Base-by-base conservation (phyloP, 2,113 vertebrate genomes). In the Lamprotornis superbus region DNA sequence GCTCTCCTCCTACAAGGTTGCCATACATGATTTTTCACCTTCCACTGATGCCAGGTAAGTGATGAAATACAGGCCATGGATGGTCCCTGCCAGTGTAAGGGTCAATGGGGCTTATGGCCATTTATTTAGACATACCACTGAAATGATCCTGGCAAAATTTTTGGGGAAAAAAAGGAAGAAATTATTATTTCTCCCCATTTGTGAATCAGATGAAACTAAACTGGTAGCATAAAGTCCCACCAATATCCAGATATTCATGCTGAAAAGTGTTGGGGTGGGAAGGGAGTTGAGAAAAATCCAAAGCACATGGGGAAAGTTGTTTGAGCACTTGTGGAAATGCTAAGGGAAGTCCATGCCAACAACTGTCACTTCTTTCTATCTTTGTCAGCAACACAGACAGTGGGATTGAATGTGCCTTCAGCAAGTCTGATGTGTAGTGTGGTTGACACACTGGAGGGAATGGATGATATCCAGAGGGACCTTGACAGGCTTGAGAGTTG, bases 21-120 rank as follows among this genome's bases (percentile, higher is more conserved):
- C 37, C 13, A 30, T 1, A 1, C 2, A 0, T 46, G 19, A 7
- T 23, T 46, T 4, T 57, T 70, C 4, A 10, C 70, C 33, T 77
- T 39, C 31, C 31, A 30, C n/a, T 61, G 42, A 37, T 35, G 35
- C 7, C 14, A 46, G 8, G 13, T 1, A 57, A 9, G 17, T 40
- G 19, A 37, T n/a, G 12, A 24, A 20, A 39, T 22, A 22, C 15
- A 50, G 39, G 18, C 8, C 37, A 55, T 9, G 10, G 10, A 18
- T 39, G 23, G 64, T 20, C 9, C 10, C 56, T 4, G 4, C 6
- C 20, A 49, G 47, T 35, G 9, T 40, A 74, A 40, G 15, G 11
- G 15, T 9, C 27, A 28, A 15, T 1, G 1, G 12, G 47, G 31
- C 2, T 4, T 27, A 23, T 4, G 25, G 4, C 7, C 20, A 61